Evolutionary conservation across 2,113 vertebrate genomes (phyloP).

Genomic region (Acrocephalus kingi): DNA sequence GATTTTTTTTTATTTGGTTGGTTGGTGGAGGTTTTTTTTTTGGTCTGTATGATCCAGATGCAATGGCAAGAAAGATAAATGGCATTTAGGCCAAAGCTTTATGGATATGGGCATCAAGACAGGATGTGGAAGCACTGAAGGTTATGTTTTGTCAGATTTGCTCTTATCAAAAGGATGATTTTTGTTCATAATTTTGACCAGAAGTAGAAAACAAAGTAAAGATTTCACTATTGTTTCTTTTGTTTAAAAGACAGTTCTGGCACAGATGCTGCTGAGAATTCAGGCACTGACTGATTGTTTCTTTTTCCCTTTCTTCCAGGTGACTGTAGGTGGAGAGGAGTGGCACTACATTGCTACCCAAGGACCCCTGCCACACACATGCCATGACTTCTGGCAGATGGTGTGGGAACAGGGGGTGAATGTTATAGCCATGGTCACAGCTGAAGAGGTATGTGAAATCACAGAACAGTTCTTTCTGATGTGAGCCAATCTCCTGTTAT

Average conservation of each 20-base stretch:
- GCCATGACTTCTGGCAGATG: slow-evolving; percentile 98
- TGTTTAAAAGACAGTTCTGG: neutral
- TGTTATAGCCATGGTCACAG: slow-evolving; percentile 95
- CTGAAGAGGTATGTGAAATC: slow-evolving; percentile 84
- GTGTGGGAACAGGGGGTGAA: slow-evolving; percentile 95
- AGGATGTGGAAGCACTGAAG: neutral
- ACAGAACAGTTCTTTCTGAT: neutral
- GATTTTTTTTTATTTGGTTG: neutral
- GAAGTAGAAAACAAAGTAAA: neutral
- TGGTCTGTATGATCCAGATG: neutral
- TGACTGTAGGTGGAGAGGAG: slow-evolving; percentile 88
- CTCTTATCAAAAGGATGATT: neutral
- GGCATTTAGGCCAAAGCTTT: neutral
- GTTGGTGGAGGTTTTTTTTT: neutral
- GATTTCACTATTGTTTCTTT: neutral
- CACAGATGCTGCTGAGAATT: neutral
- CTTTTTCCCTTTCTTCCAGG: slow-evolving; percentile 67
- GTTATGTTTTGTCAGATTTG: neutral
- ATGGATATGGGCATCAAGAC: neutral
- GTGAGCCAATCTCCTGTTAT: neutral
- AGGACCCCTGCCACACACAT: slow-evolving; percentile 90
- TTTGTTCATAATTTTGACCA: neutral
- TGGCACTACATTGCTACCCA: slow-evolving; percentile 97
- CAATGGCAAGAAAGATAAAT: neutral
- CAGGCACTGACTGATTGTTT: neutral